Conservation (phyloP, 2,888 invertebrate genomes). For the Halictus quadricinctus region DNA sequence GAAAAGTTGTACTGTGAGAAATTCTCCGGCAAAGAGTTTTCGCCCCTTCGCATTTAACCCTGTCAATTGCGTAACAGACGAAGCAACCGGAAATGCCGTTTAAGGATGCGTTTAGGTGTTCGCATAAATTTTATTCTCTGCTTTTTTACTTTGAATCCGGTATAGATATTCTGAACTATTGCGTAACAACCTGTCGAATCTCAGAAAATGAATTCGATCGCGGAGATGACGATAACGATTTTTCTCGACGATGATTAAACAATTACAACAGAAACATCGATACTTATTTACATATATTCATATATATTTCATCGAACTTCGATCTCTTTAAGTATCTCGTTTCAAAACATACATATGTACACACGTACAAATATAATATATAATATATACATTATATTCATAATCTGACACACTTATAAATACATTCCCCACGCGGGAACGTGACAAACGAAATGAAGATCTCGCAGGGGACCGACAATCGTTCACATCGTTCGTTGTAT, state of each 20-base stretch:
- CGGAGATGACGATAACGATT: constrained; percentile 18
- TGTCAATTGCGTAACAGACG: constrained; percentile 36
- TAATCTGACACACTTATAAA: constrained; percentile 8
- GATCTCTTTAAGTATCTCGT: constrained; percentile 33
- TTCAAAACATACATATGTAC: constrained; percentile 22
- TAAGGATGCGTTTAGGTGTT: background rate
- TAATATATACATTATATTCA: constrained; percentile 54
- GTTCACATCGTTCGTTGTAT: constrained; percentile 60
- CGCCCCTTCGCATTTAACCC: constrained; percentile 47
- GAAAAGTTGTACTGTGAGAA: background rate
- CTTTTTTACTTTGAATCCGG: background rate
- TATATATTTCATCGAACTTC: constrained; percentile 36
- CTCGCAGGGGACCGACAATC: constrained; percentile 20
- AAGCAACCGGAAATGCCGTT: background rate
- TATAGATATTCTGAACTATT: background rate
- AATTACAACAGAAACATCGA: constrained; percentile 28
- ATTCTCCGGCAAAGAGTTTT: background rate
- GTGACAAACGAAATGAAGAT: background rate
- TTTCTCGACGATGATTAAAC: constrained; percentile 1
- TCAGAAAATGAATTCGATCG: background rate
- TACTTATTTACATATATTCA: constrained; percentile 13
- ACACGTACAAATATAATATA: constrained; percentile 54
- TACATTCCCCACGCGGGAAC: background rate
- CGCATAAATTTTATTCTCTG: background rate
- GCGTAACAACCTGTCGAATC: background rate